phyloP scores from a whole-genome alignment of 2,113 vertebrate species.

The Morone saxatilis region DNA sequence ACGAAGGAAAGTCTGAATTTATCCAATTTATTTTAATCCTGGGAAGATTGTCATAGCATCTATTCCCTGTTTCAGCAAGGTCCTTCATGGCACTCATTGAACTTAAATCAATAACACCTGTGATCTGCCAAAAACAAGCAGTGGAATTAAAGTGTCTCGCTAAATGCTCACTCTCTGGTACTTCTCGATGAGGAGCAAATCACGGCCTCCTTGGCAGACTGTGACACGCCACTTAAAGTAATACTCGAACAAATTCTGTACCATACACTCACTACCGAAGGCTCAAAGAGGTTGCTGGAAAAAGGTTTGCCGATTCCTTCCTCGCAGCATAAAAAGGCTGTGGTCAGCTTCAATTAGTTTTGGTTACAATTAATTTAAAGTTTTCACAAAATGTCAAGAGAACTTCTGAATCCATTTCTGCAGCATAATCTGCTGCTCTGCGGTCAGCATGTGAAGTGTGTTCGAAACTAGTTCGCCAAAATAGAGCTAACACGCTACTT shows the following conservation, averaged over 20 bases:
- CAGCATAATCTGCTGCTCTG: background rate
- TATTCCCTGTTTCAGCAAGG: background rate
- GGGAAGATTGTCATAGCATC: background rate
- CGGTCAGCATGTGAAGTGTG: background rate
- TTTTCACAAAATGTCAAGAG: background rate
- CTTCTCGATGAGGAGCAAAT: conserved; percentile 10
- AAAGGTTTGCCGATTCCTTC: background rate
- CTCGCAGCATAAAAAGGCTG: background rate
- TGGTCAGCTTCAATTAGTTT: background rate
- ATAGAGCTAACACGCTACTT: background rate
- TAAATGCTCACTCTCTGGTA: conserved; percentile 2
- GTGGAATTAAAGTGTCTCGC: background rate
- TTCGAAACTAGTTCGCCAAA: background rate
- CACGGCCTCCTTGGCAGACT: background rate
- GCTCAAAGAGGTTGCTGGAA: background rate
- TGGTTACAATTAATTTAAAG: background rate
- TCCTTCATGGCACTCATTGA: background rate
- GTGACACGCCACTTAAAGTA: background rate
- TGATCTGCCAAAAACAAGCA: background rate
- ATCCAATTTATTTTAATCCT: background rate
- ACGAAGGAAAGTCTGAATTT: background rate
- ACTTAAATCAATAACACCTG: conserved; percentile 16
- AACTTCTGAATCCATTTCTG: background rate
- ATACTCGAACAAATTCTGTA: conserved; percentile 10
- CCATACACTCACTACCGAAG: background rate